Evolutionary conservation across 1,140 invertebrate genomes (phyloP).

Genomic region (Leptopilina boulardi): DNA sequence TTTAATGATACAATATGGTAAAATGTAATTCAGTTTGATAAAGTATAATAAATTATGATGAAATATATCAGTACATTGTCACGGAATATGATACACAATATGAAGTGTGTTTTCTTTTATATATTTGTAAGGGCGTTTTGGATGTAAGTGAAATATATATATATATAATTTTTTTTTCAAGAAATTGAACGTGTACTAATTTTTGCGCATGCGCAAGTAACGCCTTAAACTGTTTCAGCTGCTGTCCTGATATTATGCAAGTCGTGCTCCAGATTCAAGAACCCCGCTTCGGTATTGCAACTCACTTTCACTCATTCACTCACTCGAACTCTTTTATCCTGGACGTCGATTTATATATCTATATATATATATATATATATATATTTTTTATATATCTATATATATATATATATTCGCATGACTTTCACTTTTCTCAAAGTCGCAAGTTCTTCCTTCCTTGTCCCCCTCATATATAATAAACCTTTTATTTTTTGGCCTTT

Average conservation of each 20-base stretch:
- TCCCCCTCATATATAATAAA: neutral
- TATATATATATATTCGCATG: constrained; percentile 32
- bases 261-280: constrained; percentile 51
- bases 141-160: neutral
- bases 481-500: neutral
- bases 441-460: constrained; percentile 31
- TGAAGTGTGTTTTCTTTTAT: too few relatives aligned
- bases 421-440: constrained; percentile 48
- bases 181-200: constrained; percentile 7
- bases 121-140: neutral
- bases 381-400: neutral
- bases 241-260: constrained; percentile 50
- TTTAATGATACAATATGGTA: too few relatives aligned
- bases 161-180: too few relatives aligned
- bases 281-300: constrained; percentile 41
- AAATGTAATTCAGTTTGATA: too few relatives aligned
- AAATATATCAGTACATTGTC: too few relatives aligned
- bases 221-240: constrained; percentile 32
- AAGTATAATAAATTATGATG: too few relatives aligned
- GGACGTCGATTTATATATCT: neutral
- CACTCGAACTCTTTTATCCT: constrained; percentile 30
- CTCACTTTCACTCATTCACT: constrained; percentile 56
- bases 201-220: constrained; percentile 12
- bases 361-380: constrained; percentile 1
- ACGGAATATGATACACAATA: neutral